These are phyloP conservation scores for Poicephalus meyeri DNA, from an alignment of 2,113 vertebrate genomes.

Conservation along the genomic window DNA sequence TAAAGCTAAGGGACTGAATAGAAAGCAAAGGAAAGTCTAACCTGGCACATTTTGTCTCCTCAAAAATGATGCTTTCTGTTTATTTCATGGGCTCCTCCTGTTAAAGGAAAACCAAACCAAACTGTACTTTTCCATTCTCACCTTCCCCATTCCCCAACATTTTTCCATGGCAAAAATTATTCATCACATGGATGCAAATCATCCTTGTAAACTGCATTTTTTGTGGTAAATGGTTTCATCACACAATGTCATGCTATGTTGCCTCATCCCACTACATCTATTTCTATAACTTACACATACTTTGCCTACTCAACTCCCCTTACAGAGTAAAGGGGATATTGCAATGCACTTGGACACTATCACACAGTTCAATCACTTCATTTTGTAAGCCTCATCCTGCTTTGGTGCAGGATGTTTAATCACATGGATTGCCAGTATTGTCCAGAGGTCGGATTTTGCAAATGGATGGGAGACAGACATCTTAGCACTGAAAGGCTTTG, in stretches of 20 bases:
- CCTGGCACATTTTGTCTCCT: not conserved
- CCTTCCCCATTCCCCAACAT: too few species aligned
- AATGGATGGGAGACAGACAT: not conserved
- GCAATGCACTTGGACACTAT: not conserved
- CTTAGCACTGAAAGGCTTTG: not conserved
- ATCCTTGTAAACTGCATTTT: not conserved
- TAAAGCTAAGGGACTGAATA: not conserved
- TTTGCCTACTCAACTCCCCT: not conserved
- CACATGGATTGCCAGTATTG: rapidly evolving
- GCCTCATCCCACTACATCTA: not conserved
- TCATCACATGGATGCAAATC: not conserved
- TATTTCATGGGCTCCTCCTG: not conserved
- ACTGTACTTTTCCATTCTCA: not conserved
- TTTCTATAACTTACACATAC: not conserved
- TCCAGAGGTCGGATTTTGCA: not conserved
- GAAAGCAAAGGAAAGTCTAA: not conserved
- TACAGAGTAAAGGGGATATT: rapidly evolving
- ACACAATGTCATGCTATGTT: not conserved
- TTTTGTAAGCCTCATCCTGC: not conserved
- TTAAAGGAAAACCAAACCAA: not conserved
- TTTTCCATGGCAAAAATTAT: not conserved
- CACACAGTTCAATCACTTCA: not conserved
- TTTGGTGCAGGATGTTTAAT: not conserved
- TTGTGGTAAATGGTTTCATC: not conserved
- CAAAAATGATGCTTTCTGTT: not conserved